Conservation (phyloP, 2,113 vertebrate genomes). For the Bos javanicus region DNA sequence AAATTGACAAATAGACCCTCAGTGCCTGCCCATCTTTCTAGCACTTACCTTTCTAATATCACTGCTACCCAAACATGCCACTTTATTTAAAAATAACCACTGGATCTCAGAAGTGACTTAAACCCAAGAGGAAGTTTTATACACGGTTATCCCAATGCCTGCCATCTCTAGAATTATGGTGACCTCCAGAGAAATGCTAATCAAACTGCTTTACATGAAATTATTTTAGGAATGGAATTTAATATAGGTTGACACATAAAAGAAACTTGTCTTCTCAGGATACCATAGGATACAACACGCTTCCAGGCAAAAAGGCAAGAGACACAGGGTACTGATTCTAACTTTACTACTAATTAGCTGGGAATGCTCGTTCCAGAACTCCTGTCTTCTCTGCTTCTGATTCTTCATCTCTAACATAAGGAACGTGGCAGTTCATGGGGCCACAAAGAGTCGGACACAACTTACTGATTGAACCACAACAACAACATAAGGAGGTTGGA, state of each 20-base stretch:
- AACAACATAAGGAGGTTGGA: not conserved
- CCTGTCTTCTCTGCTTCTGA: not conserved
- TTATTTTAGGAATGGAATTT: conserved; percentile 53
- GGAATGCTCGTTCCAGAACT: not conserved
- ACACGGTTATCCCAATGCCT: conserved; percentile 52
- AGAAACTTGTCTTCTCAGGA: conserved; percentile 58
- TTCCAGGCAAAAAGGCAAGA: conserved; percentile 32
- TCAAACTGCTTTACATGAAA: conserved; percentile 28
- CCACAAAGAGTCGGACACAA: not conserved
- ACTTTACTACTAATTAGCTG: conserved; percentile 44
- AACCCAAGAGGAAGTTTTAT: conserved; percentile 52
- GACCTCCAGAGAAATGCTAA: conserved; percentile 49
- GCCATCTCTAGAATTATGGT: conserved; percentile 39
- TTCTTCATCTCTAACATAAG: not conserved
- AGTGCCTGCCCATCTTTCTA: not conserved
- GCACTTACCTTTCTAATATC: not conserved
- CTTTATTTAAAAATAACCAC: conserved; percentile 44
- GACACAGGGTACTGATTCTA: not conserved
- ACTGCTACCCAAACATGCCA: not conserved
- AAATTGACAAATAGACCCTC: not conserved
- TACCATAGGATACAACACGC: not conserved
- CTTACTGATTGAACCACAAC: not conserved
- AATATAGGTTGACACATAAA: conserved; percentile 55
- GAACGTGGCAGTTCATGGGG: not conserved
- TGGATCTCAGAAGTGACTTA: conserved; percentile 37